Evolutionary conservation across 2,797 vertebrate genomes (phyloP).

Genomic region (Neomorphus geoffroyi): DNA sequence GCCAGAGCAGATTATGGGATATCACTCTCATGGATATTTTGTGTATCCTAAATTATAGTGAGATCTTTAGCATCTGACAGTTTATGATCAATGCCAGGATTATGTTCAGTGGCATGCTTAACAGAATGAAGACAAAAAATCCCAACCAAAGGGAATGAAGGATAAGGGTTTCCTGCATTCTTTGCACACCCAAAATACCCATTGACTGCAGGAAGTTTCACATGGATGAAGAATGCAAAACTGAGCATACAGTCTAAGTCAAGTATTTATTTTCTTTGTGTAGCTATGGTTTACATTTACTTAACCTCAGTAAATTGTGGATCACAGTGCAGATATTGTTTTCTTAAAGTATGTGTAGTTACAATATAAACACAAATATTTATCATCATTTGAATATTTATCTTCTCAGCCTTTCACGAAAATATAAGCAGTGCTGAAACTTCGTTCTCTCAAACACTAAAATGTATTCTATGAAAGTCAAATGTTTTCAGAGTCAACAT

Average conservation of each 20-base stretch:
- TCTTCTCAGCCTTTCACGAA: slow-evolving; percentile 50
- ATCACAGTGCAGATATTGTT: slow-evolving; percentile 56
- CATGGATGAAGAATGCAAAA: slow-evolving; percentile 36
- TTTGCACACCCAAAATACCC: neutral
- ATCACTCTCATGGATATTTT: neutral
- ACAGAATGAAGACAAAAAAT: neutral
- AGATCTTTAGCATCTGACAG: neutral
- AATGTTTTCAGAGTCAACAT: slow-evolving; percentile 79
- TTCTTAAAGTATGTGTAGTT: slow-evolving; percentile 58
- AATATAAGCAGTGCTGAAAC: slow-evolving; percentile 51
- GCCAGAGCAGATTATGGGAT: neutral
- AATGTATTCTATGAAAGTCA: slow-evolving; percentile 73
- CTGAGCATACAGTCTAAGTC: neutral
- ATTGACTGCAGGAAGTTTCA: neutral
- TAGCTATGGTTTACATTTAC: slow-evolving; percentile 52
- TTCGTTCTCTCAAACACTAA: slow-evolving; percentile 60
- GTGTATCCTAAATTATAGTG: neutral
- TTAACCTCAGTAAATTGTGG: slow-evolving; percentile 50
- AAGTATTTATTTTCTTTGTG: slow-evolving; percentile 57
- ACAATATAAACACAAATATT: slow-evolving; percentile 66
- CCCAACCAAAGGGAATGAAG: neutral
- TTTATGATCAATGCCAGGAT: neutral
- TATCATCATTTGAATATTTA: slow-evolving; percentile 71
- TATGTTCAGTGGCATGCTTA: neutral
- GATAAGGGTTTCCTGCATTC: neutral